These are phyloP conservation scores for Saccopteryx leptura DNA, from an alignment of 2,113 vertebrate species.

Conservation along the genomic window DNA sequence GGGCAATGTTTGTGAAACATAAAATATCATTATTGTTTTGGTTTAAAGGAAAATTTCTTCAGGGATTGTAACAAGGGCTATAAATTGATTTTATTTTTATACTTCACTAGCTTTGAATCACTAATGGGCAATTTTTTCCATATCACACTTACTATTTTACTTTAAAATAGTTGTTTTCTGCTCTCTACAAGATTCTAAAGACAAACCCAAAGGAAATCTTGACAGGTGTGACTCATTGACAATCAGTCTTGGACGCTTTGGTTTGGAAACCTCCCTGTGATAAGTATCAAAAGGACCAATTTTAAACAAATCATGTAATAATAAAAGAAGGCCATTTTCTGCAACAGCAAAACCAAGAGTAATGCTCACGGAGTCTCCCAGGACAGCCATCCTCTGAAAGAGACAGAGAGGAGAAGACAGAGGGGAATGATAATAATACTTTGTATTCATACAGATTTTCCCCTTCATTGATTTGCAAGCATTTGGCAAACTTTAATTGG, in stretches of 20 bases:
- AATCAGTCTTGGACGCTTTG: conserved; percentile 11
- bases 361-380: background rate
- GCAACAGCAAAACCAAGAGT: background rate
- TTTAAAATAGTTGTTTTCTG: conserved; percentile 47
- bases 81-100: conserved; percentile 42
- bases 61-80: background rate
- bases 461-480: conserved; percentile 59
- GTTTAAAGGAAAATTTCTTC: conserved; percentile 54
- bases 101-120: conserved; percentile 56
- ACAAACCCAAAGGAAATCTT: conserved; percentile 40
- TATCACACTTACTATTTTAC: conserved; percentile 63
- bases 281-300: background rate
- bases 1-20: conserved; percentile 45
- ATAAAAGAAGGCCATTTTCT: conserved; percentile 4
- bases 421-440: background rate
- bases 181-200: background rate
- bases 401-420: background rate
- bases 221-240: background rate
- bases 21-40: conserved; percentile 41
- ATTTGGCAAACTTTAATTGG: conserved; percentile 75
- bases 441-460: conserved; percentile 63
- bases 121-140: conserved; percentile 53
- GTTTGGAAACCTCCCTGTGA: conserved; percentile 35
- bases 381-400: background rate
- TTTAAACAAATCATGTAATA: conserved; percentile 57